phyloP scores from a whole-genome alignment of 2,888 invertebrate genomes.

The Nemapogon koenigi region DNA sequence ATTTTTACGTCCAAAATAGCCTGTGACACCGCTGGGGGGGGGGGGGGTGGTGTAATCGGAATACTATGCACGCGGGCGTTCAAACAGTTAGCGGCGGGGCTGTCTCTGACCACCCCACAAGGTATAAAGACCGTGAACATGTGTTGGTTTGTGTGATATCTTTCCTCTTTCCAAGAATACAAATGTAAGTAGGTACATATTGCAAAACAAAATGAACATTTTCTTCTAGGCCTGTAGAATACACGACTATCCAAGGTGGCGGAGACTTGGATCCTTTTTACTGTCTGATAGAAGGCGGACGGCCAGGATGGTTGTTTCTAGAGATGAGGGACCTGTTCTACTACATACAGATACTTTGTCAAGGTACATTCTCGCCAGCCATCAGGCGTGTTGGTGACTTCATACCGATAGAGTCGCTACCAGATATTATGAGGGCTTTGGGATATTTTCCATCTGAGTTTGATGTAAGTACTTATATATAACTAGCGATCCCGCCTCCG shows the following conservation, averaged over 20 bases:
- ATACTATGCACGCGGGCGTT: too few species aligned
- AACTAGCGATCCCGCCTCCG: too few species aligned
- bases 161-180: too few species aligned
- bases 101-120: too few species aligned
- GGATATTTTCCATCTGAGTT: constrained; percentile 79
- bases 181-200: too few species aligned
- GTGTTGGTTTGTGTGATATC: too few species aligned
- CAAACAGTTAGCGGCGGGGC: too few species aligned
- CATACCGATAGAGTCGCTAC: constrained; percentile 70
- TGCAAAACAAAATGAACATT: too few species aligned
- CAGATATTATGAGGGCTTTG: constrained; percentile 76
- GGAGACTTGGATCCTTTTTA: constrained; percentile 71
- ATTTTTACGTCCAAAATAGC: too few species aligned
- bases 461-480: constrained; percentile 54
- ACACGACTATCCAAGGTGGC: constrained; percentile 57
- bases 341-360: constrained; percentile 76
- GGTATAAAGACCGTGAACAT: too few species aligned
- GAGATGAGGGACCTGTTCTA: constrained; percentile 79
- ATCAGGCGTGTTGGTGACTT: constrained; percentile 65
- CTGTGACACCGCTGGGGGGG: too few species aligned
- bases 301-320: constrained; percentile 72
- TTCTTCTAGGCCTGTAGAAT: constrained; percentile 60
- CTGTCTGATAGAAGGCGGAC: constrained; percentile 72
- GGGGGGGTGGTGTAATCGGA: too few species aligned
- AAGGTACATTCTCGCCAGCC: constrained; percentile 71